A percentile compares a stretch with the other conserved stretches of the same genome.
phyloP scores from a whole-genome alignment of 2,888 invertebrate species.

The Sclerodermus sp. region DNA sequence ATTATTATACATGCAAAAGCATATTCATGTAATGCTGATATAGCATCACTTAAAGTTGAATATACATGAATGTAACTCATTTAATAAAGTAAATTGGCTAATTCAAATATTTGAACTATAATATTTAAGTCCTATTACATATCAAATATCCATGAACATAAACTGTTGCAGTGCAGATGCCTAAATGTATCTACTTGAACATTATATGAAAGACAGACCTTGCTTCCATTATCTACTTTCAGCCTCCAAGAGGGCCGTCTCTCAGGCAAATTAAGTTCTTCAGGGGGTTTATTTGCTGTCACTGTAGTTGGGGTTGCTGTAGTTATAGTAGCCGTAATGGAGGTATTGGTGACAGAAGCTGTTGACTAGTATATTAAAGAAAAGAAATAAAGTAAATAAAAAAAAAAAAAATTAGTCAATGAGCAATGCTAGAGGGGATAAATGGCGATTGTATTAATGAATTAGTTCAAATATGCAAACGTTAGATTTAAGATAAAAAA shows the following conservation, averaged over 20 bases:
- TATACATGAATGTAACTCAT: background rate
- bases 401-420: conserved; percentile 26
- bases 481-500: no score
- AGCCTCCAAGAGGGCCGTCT: conserved; percentile 91
- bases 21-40: no score
- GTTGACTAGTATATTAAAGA: conserved; percentile 49
- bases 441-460: background rate
- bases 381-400: conserved; percentile 28
- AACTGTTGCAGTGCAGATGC: conserved; percentile 34
- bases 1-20: no score
- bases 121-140: conserved; percentile 37
- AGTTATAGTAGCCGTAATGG: conserved; percentile 63
- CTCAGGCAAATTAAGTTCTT: conserved; percentile 63
- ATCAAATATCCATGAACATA: conserved; percentile 47
- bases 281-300: conserved; percentile 55
- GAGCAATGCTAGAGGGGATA: background rate
- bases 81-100: background rate
- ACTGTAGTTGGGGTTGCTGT: conserved; percentile 61
- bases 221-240: conserved; percentile 85
- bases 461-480: no score
- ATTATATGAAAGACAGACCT: conserved; percentile 64
- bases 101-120: conserved; percentile 20
- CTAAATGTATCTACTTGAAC: conserved; percentile 35
- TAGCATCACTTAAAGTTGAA: no score
- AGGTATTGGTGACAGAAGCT: conserved; percentile 52